Evolutionary conservation across 1,140 invertebrate genomes (phyloP), one percentile per base, ranked within the genome.

Genomic region (Drosophila kurseongensis): DNA sequence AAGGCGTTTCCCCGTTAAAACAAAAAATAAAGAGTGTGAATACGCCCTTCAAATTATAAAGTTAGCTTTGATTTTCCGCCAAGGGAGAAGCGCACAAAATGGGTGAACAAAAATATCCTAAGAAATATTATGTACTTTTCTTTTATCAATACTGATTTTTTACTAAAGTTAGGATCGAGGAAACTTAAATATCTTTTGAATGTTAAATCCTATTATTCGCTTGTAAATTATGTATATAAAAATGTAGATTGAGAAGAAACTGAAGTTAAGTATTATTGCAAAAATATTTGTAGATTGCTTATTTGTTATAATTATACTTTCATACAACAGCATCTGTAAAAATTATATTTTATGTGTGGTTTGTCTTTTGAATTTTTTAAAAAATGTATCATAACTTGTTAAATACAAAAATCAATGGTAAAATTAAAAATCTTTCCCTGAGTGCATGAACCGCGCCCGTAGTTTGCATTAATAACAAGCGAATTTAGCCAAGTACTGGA

Each of bases 391-490:
- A n/a, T n/a, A n/a, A n/a, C n/a, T n/a, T n/a, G n/a, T n/a, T n/a
- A n/a, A n/a, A n/a, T n/a, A 23, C 23, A 4, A 23, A 23, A 23
- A 23, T 23, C 4, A 23, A 23, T 4, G 2, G 23, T 8, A 32
- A 6, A 32, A 3, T 47, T n/a, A 12, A 2, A n/a, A 29, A 13
- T 10, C 2, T 63, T 65, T 65, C 8, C 2, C 38, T n/a, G 7
- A 58, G 27, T 68, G 56, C 73, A 57, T 41, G 4, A 47, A 52
- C 48, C 44, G 50, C 61, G 61, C 62, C 62, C 56, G 67, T 48
- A 66, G 78, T 72, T 82, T 78, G 83, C 75, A 78, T 72, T 82
- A 86, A 88, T 82, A 75, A 75, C 74, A 59, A 42, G 10, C 40
- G 48, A 67, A 75, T 63, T 78, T 58, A 42, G 56, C 58, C 35